A percentile compares a stretch with the other conserved stretches of the same genome.
These are phyloP conservation scores for Amphipyra tragopoginis DNA, from an alignment of 2,888 invertebrate genomes.

Conservation along the genomic window DNA sequence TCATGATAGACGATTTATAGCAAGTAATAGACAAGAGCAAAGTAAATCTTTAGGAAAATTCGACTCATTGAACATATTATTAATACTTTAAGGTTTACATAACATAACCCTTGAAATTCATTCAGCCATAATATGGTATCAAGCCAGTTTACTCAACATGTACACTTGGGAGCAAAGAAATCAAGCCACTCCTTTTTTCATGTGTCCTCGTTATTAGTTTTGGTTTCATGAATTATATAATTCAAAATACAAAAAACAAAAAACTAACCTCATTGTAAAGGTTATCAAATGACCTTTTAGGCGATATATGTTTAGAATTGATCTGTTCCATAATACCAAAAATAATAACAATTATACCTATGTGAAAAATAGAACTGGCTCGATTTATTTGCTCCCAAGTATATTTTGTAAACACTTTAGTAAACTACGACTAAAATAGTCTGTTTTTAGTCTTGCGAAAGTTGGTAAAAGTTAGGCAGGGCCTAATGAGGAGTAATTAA, in stretches of 20 bases:
- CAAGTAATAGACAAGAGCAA: slow-evolving; percentile 2
- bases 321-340: too few relatives aligned
- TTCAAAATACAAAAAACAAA: too few relatives aligned
- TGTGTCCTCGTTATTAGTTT: too few relatives aligned
- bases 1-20: neutral
- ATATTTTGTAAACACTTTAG: slow-evolving; percentile 16
- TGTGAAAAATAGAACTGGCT: too few relatives aligned
- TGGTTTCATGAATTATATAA: too few relatives aligned
- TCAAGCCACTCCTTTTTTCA: too few relatives aligned
- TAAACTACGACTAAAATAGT: slow-evolving; percentile 1
- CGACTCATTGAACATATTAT: neutral
- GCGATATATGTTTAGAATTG: too few relatives aligned
- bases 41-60: neutral
- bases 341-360: too few relatives aligned
- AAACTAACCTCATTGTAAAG: too few relatives aligned
- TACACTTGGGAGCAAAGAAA: too few relatives aligned
- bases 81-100: slow-evolving; percentile 10
- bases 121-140: slow-evolving; percentile 2
- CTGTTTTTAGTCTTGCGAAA: slow-evolving; percentile 35
- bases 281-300: too few relatives aligned
- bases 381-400: too few relatives aligned
- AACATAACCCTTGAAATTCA: slow-evolving; percentile 22
- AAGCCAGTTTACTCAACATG: slow-evolving; percentile 11
- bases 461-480: slow-evolving; percentile 45
- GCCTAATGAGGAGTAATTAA: slow-evolving; percentile 43